Base-by-base conservation (phyloP, 1,140 invertebrate genomes). In the Drosophila santomea region DNA sequence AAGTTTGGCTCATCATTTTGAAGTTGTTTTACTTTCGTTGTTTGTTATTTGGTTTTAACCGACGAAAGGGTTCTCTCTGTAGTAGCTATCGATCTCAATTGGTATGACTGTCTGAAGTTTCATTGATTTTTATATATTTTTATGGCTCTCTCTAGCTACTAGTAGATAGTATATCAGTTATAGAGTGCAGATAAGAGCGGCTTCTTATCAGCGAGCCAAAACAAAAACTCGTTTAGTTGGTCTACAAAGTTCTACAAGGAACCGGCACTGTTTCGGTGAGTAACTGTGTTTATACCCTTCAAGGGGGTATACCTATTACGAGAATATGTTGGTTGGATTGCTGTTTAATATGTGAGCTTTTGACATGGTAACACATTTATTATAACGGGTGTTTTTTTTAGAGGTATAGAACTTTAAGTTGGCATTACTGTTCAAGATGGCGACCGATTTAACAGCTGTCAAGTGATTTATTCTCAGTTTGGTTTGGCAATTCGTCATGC, bases 61-160 rank as follows among this genome's bases (percentile, higher is more conserved):
- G 58, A 45, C 47, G 61, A 38, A 52, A 51, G 74, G 75, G 83
- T 86, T 77, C 71, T 54, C 63, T 69, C 67, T 61, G 68, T 61
- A 54, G 66, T 68, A 82, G 75, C 56, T 82, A 60, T 79, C 10
- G 83, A 56, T 89, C 62, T 79, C 67, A 89, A 86, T 88, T 88
- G 84, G 66, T 25, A 43, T 86, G 52, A 75, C 79, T 86, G 84
- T 80, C 74, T 57, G 45, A 36, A 57, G 63, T 63, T 77, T 64
- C 75, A 83, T 89, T 79, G 83, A 80, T 79, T 79, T 85, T 76
- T 86, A 83, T 85, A 77, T 81, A 74, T 79, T 63, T 84, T 80
- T 80, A 68, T 50, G 47, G 32, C 45, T 51, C 78, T 58, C 44
- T 43, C 43, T 23, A 59, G 56, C 58, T 64, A 67, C 60, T 67